Base-by-base conservation (phyloP, 2,113 vertebrate genomes). In the Glareola pratincola region DNA sequence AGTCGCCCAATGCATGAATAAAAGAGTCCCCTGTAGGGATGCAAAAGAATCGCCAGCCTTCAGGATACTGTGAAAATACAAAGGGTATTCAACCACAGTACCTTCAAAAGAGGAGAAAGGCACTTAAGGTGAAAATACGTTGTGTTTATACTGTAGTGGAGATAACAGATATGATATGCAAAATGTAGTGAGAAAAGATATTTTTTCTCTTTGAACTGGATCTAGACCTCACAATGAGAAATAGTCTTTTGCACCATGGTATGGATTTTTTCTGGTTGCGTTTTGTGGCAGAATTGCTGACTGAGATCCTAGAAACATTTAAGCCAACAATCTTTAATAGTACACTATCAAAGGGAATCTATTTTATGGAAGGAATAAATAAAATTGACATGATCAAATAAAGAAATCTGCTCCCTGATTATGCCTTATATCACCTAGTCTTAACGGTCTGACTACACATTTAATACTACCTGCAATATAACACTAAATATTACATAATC, bases 41-140 rank as follows among this genome's bases (percentile, higher is more conserved):
- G 43, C 23, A 64, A 64, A 96, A 92, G 43, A 79, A 76, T 72
- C 37, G 24, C 22, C 57, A 64, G 0, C 89, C 85, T 72, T 75
- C 79, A 57, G 30, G 30, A 75, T 79, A 95, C 17, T 91, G 74
- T 93, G 66, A 91, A 91, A 89, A 95, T 78, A 91, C 47, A 93
- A 94, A 90, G 32, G 12, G 9, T 63, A 88, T 88, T 92, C 85
- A 93, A 32, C 26, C 0, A 1, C 41, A 77, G 39, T 32, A 37
- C 53, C 81, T 88, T 82, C 57, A 69, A 62, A 88, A 92, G 74
- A 94, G n/a, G 88, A 77, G 57, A 74, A 93, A 56, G 36, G 81
- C 8, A 32, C 22, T 83, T 54, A 90, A 74, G 59, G 50, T 88
- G 82, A 93, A 82, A 95, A 94, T 12, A 54, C 45, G 21, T 41